Evolutionary conservation across 2,113 vertebrate genomes (phyloP).

Genomic region (Phocoena phocoena): DNA sequence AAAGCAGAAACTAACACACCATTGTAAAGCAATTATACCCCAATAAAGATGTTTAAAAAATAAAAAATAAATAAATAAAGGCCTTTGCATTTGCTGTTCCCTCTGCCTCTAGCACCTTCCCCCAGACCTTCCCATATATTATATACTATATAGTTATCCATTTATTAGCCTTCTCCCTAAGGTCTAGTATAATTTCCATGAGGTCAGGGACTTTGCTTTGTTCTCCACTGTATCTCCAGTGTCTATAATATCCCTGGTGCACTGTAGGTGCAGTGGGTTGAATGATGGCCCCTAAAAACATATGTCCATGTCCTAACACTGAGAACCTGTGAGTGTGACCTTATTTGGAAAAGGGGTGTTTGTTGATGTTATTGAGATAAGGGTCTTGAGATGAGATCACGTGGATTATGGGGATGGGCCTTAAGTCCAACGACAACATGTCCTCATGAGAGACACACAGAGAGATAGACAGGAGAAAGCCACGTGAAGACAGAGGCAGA

Average conservation of each 20-base stretch:
- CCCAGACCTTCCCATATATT: neutral
- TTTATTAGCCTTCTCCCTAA: neutral
- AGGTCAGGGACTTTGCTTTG: neutral
- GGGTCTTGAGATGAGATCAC: neutral
- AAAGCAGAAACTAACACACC: no score
- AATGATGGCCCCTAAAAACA: neutral
- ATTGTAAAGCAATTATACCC: no score
- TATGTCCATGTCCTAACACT: neutral
- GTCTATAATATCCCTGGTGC: neutral
- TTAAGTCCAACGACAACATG: neutral
- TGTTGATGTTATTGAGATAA: neutral
- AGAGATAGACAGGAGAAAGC: neutral
- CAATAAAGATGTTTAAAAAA: no score
- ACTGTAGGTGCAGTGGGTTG: neutral
- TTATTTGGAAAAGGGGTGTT: neutral
- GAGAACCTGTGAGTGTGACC: neutral
- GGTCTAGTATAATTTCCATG: neutral
- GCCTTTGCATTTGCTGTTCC: neutral
- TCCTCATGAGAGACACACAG: neutral
- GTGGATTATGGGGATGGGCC: neutral
- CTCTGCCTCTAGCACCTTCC: neutral
- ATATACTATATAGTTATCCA: neutral
- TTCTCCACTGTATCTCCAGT: neutral
- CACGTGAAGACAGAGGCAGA: neutral
- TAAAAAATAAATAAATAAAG: neutral